Evolutionary conservation across 2,888 invertebrate genomes (phyloP), one percentile per base, ranked within the genome.

Genomic region (Pegoplata infirma): DNA sequence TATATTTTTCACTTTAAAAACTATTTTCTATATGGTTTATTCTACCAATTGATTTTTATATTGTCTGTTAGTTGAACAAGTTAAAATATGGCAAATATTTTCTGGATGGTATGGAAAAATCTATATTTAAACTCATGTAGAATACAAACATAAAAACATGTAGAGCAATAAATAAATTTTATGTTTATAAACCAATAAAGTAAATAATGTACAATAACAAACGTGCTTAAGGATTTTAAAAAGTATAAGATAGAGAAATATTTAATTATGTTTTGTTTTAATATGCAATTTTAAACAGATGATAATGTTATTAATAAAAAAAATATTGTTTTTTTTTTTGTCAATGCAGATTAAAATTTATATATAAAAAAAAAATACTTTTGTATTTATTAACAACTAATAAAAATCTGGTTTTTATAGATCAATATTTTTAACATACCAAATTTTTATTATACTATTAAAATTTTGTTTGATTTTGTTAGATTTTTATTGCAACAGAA

Each of bases 11-110:
- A 25, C 23, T 49, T 59, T 47, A 47, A 53, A 47, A 61, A 47
- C 28, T 49, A 44, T 55, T 67, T 46, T 56, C 46, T 55, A 75
- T 46, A 21, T 25, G 63, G 61, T 36, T 67, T 61, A 61, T 47
- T 68, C 28, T 23, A 49, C 63, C 75, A 75, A 75, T 69, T 63
- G 68, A 75, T 63, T 75, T 75, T 63, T 63, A 68, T 75, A 63
- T 63, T 47, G 61, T 40, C 63, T 51, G 63, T 51, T 63, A 49
- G 36, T 40, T n/a, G n/a, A n/a, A 40, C n/a, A 32, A 40, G 12
- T 40, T 40, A 40, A n/a, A n/a, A 5, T 40, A 40, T n/a, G 36
- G n/a, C n/a, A n/a, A 32, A 32, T 10, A 32, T 32, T 32, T 40
- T 12, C 5, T 40, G n/a, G 2, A 40, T n/a, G n/a, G n/a, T n/a